phyloP scores from a whole-genome alignment of 2,113 vertebrate genomes.

The Gymnocephalus cernua region DNA sequence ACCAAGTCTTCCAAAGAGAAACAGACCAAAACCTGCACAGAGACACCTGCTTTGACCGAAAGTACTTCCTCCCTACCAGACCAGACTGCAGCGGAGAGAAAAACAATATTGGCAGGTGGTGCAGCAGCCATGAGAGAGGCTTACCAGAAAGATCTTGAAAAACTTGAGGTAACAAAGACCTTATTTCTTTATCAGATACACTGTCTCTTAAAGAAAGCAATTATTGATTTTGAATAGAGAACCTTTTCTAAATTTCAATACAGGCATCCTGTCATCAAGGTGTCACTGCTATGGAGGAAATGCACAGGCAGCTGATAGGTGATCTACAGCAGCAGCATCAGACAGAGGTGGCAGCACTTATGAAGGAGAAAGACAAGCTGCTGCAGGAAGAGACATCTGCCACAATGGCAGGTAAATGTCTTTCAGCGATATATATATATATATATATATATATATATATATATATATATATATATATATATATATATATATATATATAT shows the following conservation, averaged over 20 bases:
- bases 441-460: no score
- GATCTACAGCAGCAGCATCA: slow-evolving; percentile 94
- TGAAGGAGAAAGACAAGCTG: slow-evolving; percentile 91
- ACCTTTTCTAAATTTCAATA: background rate
- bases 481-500: no score
- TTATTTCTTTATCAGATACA: background rate
- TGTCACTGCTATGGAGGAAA: slow-evolving; percentile 91
- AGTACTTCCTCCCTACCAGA: slow-evolving; percentile 13
- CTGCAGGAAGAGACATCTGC: slow-evolving; percentile 93
- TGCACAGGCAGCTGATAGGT: slow-evolving; percentile 90
- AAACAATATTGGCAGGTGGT: slow-evolving; percentile 82
- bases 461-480: no score
- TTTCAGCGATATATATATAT: no score
- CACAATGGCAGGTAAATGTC: slow-evolving; percentile 89
- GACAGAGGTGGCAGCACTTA: slow-evolving; percentile 90
- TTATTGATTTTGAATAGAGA: background rate
- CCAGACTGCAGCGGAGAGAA: slow-evolving; percentile 80
- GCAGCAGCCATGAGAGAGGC: slow-evolving; percentile 69
- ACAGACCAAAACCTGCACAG: background rate
- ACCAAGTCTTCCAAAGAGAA: slow-evolving; percentile 58
- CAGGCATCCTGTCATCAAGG: slow-evolving; percentile 91
- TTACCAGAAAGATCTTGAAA: slow-evolving; percentile 90
- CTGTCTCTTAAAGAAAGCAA: background rate
- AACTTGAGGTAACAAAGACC: slow-evolving; percentile 85
- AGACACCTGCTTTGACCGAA: background rate